A percentile compares a stretch with the other conserved stretches of the same genome.
phyloP scores from a whole-genome alignment of 2,888 invertebrate genomes.

The Neoitamus cyanurus region DNA sequence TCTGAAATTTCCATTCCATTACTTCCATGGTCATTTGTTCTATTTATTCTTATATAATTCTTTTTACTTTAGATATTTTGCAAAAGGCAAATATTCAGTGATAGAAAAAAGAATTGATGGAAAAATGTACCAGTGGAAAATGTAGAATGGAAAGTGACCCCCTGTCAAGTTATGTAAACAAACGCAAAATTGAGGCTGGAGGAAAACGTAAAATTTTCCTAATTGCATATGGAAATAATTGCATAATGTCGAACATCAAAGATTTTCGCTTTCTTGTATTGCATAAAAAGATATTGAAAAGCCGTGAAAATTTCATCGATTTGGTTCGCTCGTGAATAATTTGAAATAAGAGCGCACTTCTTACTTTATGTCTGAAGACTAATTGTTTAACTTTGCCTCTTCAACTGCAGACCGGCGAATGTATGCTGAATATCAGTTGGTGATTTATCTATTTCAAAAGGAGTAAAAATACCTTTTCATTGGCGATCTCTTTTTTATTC shows the following conservation, averaged over 20 bases:
- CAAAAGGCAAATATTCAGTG: no score
- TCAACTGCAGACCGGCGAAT: neutral
- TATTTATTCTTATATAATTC: no score
- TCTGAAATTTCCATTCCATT: no score
- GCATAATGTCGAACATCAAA: neutral
- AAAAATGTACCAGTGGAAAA: no score
- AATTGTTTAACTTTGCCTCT: neutral
- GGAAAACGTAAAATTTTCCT: neutral
- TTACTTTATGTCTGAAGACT: neutral
- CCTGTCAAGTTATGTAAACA: no score
- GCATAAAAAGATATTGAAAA: neutral
- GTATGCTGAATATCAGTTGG: neutral
- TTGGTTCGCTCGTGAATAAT: neutral
- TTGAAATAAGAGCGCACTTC: neutral
- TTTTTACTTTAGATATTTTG: no score
- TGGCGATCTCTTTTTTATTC: neutral
- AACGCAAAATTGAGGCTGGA: neutral
- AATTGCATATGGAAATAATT: neutral
- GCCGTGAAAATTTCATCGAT: neutral
- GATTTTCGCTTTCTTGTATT: neutral
- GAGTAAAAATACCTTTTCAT: neutral
- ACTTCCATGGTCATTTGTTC: no score
- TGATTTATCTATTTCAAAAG: neutral
- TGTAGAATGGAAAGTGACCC: no score
- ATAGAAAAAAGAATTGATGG: no score